Evolutionary conservation across 2,888 invertebrate genomes (phyloP).

Genomic region (Erebia ligea): DNA sequence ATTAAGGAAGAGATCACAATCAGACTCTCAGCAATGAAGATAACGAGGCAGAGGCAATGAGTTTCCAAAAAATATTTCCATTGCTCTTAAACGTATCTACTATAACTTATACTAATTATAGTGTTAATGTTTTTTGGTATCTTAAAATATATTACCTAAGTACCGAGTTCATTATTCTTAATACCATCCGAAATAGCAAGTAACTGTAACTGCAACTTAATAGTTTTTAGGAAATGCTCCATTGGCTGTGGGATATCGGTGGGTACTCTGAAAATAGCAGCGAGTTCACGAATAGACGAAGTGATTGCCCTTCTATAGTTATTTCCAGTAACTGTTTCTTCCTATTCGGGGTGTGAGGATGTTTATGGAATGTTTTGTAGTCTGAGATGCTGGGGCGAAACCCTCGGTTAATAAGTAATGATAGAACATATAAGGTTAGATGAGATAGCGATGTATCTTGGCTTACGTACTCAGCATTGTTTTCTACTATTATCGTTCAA

Average conservation of each 20-base stretch:
- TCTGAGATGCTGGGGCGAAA: slow-evolving; percentile 17
- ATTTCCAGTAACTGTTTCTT: slow-evolving; percentile 65
- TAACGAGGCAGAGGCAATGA: too few relatives aligned
- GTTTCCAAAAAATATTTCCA: too few relatives aligned
- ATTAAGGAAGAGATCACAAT: too few relatives aligned
- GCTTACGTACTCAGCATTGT: background rate
- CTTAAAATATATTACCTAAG: background rate
- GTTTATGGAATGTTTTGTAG: slow-evolving; percentile 24
- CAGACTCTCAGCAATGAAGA: too few relatives aligned
- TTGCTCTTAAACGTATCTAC: too few relatives aligned
- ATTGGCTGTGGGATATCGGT: slow-evolving; percentile 51
- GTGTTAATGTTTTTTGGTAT: too few relatives aligned
- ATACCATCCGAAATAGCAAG: slow-evolving; percentile 20
- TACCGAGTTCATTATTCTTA: slow-evolving; percentile 22
- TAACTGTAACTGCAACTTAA: slow-evolving; percentile 36
- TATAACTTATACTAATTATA: too few relatives aligned
- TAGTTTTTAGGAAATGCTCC: slow-evolving; percentile 41
- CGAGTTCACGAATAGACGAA: slow-evolving; percentile 73
- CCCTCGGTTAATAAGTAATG: slow-evolving; percentile 14
- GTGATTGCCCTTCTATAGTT: slow-evolving; percentile 74
- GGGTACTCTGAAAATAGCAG: slow-evolving; percentile 71
- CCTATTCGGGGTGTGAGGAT: slow-evolving; percentile 35
- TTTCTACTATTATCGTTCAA: too few relatives aligned
- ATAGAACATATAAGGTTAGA: slow-evolving; percentile 10
- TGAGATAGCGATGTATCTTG: slow-evolving; percentile 3